phyloP scores from a whole-genome alignment of 2,888 invertebrate genomes.

The Prenolepis imparis region DNA sequence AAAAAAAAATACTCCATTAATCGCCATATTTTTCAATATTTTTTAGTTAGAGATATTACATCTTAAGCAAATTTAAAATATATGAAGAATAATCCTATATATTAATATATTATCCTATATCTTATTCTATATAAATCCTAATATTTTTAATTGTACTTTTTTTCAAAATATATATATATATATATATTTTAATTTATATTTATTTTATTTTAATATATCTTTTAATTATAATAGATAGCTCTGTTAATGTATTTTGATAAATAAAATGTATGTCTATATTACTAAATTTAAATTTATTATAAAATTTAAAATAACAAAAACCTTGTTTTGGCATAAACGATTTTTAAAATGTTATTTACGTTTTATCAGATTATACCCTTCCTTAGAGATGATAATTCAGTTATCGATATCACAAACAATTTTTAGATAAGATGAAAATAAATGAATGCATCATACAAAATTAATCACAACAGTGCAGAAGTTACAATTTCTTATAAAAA shows the following conservation, averaged over 20 bases:
- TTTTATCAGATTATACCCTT: not conserved
- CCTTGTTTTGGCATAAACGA: not conserved
- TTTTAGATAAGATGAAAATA: slow-evolving; percentile 24
- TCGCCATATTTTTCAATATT: not conserved
- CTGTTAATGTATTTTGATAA: not conserved
- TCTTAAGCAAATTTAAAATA: too few species aligned
- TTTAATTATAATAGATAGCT: not conserved
- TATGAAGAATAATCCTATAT: too few species aligned
- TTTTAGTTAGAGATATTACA: not conserved
- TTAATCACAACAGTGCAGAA: not conserved
- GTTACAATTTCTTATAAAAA: not conserved
- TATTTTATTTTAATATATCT: not conserved
- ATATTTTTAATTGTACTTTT: not conserved
- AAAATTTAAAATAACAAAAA: not conserved
- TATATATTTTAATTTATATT: too few species aligned
- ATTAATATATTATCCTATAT: too few species aligned
- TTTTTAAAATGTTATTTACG: not conserved
- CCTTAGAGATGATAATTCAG: not conserved
- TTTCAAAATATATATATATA: too few species aligned
- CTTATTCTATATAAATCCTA: too few species aligned
- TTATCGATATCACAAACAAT: not conserved
- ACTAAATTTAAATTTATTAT: not conserved
- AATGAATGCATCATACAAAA: not conserved
- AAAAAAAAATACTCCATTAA: not conserved
- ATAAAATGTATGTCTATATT: not conserved